phyloP scores from a whole-genome alignment of 2,113 vertebrate species.

The Bujurquina vittata region DNA sequence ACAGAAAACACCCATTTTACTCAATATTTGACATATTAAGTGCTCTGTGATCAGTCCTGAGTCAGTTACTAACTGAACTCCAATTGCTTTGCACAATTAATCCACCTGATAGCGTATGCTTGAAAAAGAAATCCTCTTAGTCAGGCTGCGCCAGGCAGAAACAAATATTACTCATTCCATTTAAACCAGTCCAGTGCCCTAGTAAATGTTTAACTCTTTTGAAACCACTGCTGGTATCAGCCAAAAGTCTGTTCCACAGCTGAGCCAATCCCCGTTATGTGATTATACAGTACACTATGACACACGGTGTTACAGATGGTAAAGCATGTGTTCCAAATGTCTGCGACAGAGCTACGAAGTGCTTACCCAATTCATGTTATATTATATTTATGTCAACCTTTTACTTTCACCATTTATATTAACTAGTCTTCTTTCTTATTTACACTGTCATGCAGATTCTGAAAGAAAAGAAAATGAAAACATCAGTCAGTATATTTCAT shows the following conservation, averaged over 20 bases:
- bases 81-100: neutral
- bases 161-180: neutral
- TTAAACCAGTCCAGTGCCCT: neutral
- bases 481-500: neutral
- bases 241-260: neutral
- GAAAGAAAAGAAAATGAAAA: conserved; percentile 20
- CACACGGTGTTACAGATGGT: neutral
- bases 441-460: conserved; percentile 64
- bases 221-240: neutral
- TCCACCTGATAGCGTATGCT: neutral
- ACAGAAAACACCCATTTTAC: neutral
- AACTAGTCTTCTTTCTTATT: conserved; percentile 73
- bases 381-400: neutral
- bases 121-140: conserved; percentile 8
- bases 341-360: neutral
- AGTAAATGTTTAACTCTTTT: neutral
- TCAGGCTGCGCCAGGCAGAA: conserved; percentile 15
- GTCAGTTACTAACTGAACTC: neutral
- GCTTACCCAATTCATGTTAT: too few species aligned
- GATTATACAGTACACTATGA: neutral
- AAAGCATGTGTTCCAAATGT: conserved; percentile 1
- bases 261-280: neutral
- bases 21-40: conserved; percentile 3
- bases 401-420: neutral
- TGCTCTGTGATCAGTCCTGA: conserved; percentile 15